These are phyloP conservation scores for Miniopterus natalensis DNA, from an alignment of 2,113 vertebrate genomes.

Conservation along the genomic window DNA sequence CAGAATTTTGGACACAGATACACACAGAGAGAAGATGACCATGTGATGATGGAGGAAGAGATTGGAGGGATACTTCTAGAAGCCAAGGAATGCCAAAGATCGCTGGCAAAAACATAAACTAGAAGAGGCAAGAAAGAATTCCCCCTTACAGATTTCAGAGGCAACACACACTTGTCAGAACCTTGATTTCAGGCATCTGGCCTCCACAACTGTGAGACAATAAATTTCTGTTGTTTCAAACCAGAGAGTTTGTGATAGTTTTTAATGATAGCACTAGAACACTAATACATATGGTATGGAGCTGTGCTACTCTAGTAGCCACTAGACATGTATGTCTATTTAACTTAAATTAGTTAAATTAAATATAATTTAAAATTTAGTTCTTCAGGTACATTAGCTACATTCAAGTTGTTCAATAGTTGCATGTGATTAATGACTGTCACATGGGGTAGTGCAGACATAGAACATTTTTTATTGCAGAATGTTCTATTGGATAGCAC, in stretches of 20 bases:
- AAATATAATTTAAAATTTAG: background rate
- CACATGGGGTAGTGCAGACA: background rate
- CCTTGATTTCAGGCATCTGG: background rate
- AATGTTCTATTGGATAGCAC: background rate
- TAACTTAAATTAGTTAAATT: background rate
- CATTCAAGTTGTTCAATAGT: background rate
- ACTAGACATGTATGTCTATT: background rate
- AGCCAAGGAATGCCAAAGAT: background rate
- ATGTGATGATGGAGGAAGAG: background rate
- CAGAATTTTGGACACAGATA: background rate
- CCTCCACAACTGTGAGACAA: background rate
- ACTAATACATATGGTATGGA: background rate
- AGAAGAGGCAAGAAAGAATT: background rate
- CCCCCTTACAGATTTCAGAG: background rate
- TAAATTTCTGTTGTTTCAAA: background rate
- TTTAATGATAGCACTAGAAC: background rate
- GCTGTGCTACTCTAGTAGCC: background rate
- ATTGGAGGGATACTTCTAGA: background rate
- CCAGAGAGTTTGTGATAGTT: background rate
- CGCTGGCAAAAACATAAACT: background rate
- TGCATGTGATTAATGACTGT: background rate
- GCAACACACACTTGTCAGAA: background rate
- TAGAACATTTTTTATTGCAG: background rate
- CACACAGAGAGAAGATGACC: background rate
- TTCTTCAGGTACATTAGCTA: background rate